Evolutionary conservation across 2,888 invertebrate species (phyloP), one percentile per base, ranked within the genome.

Genomic region (Aromia moschata): DNA sequence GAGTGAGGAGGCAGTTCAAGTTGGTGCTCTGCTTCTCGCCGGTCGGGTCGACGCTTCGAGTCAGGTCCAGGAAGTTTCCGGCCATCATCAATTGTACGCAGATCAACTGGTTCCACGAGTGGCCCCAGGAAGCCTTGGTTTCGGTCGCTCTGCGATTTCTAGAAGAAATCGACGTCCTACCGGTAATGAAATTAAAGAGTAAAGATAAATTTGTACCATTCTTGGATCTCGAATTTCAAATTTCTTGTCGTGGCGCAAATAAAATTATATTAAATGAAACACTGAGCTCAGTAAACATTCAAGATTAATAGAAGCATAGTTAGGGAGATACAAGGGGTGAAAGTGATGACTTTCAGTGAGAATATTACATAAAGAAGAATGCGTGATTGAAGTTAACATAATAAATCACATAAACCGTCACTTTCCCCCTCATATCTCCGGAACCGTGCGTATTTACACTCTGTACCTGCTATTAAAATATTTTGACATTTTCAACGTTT

Each of bases 81-180:
- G 96, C 97, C 5, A 88, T 98, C 62, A 94, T 95, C 66, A 98
- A 96, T 81, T 94, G 95, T 73, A 96, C 97, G 3, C 91, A 93
- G 51, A 96, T 97, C 65, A 96, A 98, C 79, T 98, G 98, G 97
- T 98, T 98, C 82, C 97, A 98, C 77, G 97, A 97, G 80, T 98
- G 98, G 98, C 97, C 98, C 1, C 94, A 96, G 82, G 96, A 97
- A 81, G 98, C 98, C 54, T 84, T 98, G 57, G 91, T 96, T 60
- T 96, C 96, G 4, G 98, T 98, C 7, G 92, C 96, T 14, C 87
- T 91, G 81, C 87, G 91, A 70, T 98, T 97, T 80, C 83, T 98
- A 60, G 88, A 89, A 73, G 92, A 93, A 70, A 82, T 94, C 5
- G 85, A 89, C 65, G 91, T 89, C 54, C 82, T 96, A 40, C 92